Base-by-base conservation (phyloP, 2,888 invertebrate genomes). In the Nudaria mundana region DNA sequence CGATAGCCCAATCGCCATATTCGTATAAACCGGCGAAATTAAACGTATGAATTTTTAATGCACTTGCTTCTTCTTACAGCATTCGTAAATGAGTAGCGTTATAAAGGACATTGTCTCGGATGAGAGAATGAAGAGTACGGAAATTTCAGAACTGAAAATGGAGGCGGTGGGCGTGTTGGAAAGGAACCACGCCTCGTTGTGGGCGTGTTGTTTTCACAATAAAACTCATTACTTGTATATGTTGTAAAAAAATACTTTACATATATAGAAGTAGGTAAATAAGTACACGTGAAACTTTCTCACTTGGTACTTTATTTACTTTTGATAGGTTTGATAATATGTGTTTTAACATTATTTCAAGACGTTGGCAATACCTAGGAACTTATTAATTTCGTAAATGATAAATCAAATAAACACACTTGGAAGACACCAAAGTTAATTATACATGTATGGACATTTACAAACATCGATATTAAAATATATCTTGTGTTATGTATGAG, bases 1-100 rank as follows among this genome's bases (percentile, higher is more conserved):
- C 87, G 68, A 87, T 87, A 87, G 67, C 51, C 65, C 66, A 66
- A 78, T 82, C 73, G 68, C 75, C 74, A 76, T 69, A n/a, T 68
- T 69, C 63, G 60, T 58, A 79, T 45, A 47, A 69, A 30, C 16
- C 76, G 56, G 48, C 73, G 51, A 48, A 64, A 50, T 60, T 35
- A 14, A 52, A 64, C 44, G 31, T 44, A 24, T 35, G 36, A 12
- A 33, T 44, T 48, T 59, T 62, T 66, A 61, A 58, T 46, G 51
- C 40, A 52, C 51, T 59, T 54, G 49, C 56, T 48, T 48, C 48
- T 40, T 53, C 30, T 30, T 26, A 33, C 45, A 56, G 64, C 58
- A 50, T 71, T 62, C 62, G 56, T 39, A 66, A 72, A 68, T 78
- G 56, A 60, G 76, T 49, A 62, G 79, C 59, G 56, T 82, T 76